Conservation (phyloP, 2,113 vertebrate genomes). For the Parus major region DNA sequence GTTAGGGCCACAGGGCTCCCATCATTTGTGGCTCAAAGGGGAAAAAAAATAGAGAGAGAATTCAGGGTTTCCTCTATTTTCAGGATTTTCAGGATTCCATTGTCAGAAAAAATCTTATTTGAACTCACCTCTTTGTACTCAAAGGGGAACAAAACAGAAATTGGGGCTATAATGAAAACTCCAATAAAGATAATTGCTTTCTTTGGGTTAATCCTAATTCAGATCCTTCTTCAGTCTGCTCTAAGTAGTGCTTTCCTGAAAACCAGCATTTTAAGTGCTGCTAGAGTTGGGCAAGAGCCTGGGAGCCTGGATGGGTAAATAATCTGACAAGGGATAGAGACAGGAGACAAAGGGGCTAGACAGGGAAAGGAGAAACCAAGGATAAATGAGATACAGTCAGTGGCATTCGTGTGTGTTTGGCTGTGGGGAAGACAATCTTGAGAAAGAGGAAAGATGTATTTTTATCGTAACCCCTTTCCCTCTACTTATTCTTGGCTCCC, state of each 20-base stretch:
- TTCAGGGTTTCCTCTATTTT: neutral
- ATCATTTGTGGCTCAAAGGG: neutral
- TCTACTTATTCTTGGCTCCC: neutral
- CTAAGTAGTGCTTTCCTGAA: neutral
- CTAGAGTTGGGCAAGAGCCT: slow-evolving; percentile 37
- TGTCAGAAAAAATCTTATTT: neutral
- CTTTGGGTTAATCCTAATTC: neutral
- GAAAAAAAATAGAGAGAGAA: neutral
- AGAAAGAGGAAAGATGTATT: slow-evolving; percentile 3
- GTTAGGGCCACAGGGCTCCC: neutral
- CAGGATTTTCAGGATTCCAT: neutral
- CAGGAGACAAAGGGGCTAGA: slow-evolving; percentile 55
- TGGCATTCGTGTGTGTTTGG: neutral
- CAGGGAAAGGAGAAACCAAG: slow-evolving; percentile 57
- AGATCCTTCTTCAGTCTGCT: neutral
- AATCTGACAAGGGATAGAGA: slow-evolving; percentile 43
- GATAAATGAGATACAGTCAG: slow-evolving; percentile 44
- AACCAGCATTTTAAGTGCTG: neutral
- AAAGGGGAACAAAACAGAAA: neutral
- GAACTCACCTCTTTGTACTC: neutral
- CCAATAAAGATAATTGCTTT: neutral
- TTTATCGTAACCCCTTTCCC: neutral
- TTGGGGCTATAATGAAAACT: neutral
- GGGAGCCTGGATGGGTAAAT: slow-evolving; percentile 33
- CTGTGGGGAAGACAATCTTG: slow-evolving; percentile 27